Conservation (phyloP, 2,113 vertebrate genomes). For the Eolophus roseicapilla region DNA sequence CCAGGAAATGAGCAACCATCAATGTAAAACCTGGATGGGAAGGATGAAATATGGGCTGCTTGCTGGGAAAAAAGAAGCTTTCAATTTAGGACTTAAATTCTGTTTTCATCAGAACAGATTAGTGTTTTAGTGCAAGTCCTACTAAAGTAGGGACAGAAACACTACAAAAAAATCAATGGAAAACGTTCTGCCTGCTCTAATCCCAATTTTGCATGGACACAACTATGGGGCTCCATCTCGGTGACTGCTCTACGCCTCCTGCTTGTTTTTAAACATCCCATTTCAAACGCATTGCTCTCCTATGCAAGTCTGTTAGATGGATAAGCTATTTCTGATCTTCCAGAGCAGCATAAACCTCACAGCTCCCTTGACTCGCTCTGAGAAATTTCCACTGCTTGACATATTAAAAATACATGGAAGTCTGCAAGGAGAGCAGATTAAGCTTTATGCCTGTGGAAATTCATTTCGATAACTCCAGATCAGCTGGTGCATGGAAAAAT, state of each 20-base stretch:
- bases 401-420: slow-evolving; percentile 31
- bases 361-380: background rate
- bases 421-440: background rate
- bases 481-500: slow-evolving; percentile 51
- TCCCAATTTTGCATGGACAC: background rate
- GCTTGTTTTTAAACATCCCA: background rate
- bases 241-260: background rate
- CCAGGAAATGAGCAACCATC: background rate
- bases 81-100: background rate
- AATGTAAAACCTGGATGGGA: background rate
- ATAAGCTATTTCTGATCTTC: slow-evolving; percentile 23
- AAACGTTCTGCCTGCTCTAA: background rate
- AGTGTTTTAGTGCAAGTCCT: background rate
- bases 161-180: background rate
- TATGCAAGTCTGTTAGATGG: background rate
- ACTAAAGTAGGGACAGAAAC: rapidly evolving
- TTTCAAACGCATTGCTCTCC: background rate
- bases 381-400: slow-evolving; percentile 35
- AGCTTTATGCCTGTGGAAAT: slow-evolving; percentile 37
- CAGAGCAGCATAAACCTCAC: slow-evolving; percentile 10
- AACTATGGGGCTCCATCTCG: background rate
- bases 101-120: background rate
- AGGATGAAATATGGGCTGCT: background rate
- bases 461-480: slow-evolving; percentile 36
- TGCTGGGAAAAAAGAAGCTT: background rate